Evolutionary conservation across 2,797 vertebrate species (phyloP).

Genomic region (Urocyon cinereoargenteus): DNA sequence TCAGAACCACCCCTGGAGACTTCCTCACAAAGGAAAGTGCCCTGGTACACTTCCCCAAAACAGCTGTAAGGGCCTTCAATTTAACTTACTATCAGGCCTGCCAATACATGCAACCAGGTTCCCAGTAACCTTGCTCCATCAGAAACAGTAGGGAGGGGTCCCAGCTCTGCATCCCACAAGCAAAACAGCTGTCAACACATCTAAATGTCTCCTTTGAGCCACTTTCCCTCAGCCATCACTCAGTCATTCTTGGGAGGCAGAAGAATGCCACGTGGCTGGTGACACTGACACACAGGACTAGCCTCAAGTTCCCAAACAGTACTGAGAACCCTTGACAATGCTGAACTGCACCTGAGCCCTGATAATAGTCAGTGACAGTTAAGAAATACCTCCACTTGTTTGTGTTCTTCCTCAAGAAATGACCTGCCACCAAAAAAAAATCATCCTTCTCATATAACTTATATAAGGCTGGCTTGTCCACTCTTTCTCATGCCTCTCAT

Average conservation of each 20-base stretch:
- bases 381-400: neutral
- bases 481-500: neutral
- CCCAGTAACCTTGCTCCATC: neutral
- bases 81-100: neutral
- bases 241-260: neutral
- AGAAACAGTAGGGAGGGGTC: neutral
- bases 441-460: neutral
- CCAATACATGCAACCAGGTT: neutral
- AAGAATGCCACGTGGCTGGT: neutral
- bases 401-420: neutral
- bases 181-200: neutral
- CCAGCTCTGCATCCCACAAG: neutral
- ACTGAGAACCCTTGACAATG: neutral
- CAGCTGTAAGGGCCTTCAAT: neutral
- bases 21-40: constrained; percentile 45
- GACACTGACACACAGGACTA: neutral
- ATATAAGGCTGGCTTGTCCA: neutral
- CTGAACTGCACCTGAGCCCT: neutral
- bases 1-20: neutral
- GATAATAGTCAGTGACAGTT: neutral
- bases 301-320: neutral
- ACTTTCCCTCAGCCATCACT: neutral
- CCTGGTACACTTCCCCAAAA: neutral
- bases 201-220: neutral
- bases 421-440: neutral